These are phyloP conservation scores for Drosophila burlai DNA, from an alignment of 1,140 invertebrate species.

Conservation along the genomic window DNA sequence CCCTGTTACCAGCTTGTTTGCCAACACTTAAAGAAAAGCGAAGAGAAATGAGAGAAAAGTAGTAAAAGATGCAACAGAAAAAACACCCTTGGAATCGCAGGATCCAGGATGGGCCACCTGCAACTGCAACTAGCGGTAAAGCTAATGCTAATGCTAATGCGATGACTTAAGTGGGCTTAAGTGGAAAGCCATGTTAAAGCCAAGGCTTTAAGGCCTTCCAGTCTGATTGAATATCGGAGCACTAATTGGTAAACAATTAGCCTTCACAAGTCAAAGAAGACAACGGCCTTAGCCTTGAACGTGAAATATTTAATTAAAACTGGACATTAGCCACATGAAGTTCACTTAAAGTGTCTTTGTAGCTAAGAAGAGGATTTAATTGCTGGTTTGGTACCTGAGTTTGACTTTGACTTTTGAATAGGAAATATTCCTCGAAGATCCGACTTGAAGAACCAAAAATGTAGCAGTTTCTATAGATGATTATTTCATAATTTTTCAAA, in stretches of 20 bases:
- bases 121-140: slow-evolving; percentile 4
- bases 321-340: neutral
- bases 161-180: slow-evolving; percentile 10
- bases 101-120: slow-evolving; percentile 2
- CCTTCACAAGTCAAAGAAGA: neutral
- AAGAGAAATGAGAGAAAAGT: neutral
- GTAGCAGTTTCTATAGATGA: no score
- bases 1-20: slow-evolving; percentile 72
- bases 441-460: no score
- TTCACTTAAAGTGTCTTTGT: neutral
- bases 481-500: neutral
- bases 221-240: slow-evolving; percentile 1
- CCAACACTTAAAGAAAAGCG: slow-evolving; percentile 70
- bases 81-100: neutral
- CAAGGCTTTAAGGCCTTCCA: neutral
- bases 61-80: no score
- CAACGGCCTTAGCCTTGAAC: neutral
- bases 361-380: neutral
- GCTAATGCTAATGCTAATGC: slow-evolving; percentile 20
- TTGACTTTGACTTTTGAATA: no score
- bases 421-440: no score
- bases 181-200: slow-evolving; percentile 5
- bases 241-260: slow-evolving; percentile 4
- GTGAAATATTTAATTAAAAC: neutral
- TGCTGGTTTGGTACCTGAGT: neutral